Percentiles rank a stretch among this genome's conserved stretches.
Conservation (phyloP, 2,797 vertebrate genomes). For the Sebastes itinus region DNA sequence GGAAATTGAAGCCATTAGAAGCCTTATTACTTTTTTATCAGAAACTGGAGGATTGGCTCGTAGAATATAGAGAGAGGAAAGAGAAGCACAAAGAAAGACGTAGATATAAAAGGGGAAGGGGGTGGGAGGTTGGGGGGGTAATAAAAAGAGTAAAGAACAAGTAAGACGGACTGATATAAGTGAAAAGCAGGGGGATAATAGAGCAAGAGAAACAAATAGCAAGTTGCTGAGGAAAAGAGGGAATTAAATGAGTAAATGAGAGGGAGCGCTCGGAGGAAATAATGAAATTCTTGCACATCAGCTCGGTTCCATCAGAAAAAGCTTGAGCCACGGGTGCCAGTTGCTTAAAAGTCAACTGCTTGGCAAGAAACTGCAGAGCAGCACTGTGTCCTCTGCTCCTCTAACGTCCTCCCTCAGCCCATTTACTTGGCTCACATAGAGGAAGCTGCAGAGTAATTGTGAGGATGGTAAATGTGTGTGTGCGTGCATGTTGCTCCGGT, state of each 20-base stretch:
- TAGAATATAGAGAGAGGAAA: constrained; percentile 53
- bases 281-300: constrained; percentile 63
- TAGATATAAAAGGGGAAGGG: constrained; percentile 37
- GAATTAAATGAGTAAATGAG: constrained; percentile 59
- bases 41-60: constrained; percentile 73
- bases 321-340: constrained; percentile 27
- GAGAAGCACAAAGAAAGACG: constrained; percentile 41
- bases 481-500: not conserved
- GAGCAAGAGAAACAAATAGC: constrained; percentile 41
- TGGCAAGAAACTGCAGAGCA: constrained; percentile 49
- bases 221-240: constrained; percentile 49
- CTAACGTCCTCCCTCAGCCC: constrained; percentile 44
- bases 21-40: constrained; percentile 86
- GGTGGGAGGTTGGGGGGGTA: not conserved
- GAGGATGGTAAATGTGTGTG: constrained; percentile 28
- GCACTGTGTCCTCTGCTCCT: constrained; percentile 45
- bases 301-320: constrained; percentile 47
- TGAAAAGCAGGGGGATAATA: constrained; percentile 46
- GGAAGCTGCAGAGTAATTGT: constrained; percentile 57
- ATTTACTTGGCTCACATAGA: constrained; percentile 39
- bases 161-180: constrained; percentile 29
- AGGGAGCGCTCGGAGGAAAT: constrained; percentile 34
- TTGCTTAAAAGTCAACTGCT: constrained; percentile 50
- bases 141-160: constrained; percentile 39
- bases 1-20: constrained; percentile 82